phyloP scores from a whole-genome alignment of 1,140 invertebrate genomes.

The Danaus melanippus region DNA sequence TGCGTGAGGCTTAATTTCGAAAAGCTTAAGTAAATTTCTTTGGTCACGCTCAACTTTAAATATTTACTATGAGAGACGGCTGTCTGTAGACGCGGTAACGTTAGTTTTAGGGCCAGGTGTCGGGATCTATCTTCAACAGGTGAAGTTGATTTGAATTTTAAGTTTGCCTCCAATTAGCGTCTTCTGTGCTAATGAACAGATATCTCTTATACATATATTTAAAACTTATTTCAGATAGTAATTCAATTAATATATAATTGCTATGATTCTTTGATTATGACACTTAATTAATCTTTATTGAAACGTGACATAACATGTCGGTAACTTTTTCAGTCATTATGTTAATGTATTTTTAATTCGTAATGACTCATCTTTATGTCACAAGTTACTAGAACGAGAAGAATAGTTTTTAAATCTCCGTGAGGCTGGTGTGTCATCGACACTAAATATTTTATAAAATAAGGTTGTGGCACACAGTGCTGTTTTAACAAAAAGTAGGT shows the following conservation, averaged over 20 bases:
- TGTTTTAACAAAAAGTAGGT: no score
- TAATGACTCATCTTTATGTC: constrained; percentile 25
- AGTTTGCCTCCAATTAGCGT: constrained; percentile 24
- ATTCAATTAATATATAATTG: no score
- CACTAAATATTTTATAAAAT: constrained; percentile 9
- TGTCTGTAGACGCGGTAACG: constrained; percentile 23
- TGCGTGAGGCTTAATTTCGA: constrained; percentile 8
- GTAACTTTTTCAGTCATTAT: constrained; percentile 4
- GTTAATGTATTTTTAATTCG: constrained; percentile 23
- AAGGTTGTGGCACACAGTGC: no score
- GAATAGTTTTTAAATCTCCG: constrained; percentile 15
- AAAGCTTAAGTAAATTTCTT: constrained; percentile 16
- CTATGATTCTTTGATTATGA: no score
- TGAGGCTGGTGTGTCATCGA: constrained; percentile 46
- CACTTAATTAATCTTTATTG: no score
- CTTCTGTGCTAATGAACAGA: constrained; percentile 2
- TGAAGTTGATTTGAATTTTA: constrained; percentile 28
- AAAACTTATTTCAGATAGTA: no score
- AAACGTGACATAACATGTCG: no score
- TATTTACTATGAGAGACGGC: constrained; percentile 38
- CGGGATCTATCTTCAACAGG: constrained; percentile 37
- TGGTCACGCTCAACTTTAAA: constrained; percentile 40
- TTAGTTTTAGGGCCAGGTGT: constrained; percentile 42
- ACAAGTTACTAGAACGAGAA: constrained; percentile 10
- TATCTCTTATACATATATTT: no score